Conservation (phyloP, 2,113 vertebrate genomes). For the Sceloporus undulatus region DNA sequence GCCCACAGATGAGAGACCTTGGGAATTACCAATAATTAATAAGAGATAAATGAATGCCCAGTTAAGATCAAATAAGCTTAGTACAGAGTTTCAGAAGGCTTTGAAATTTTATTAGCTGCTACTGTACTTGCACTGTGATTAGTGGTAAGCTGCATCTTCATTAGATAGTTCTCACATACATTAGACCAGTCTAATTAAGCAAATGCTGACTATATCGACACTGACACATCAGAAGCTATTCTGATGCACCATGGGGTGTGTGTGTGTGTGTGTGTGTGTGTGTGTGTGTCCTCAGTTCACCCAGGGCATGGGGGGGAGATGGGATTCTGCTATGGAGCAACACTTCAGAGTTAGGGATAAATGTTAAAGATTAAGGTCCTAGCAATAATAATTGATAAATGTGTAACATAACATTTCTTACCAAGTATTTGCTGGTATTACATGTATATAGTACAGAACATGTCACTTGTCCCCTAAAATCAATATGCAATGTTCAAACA, state of each 20-base stretch:
- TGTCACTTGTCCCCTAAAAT: background rate
- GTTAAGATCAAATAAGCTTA: conserved; percentile 32
- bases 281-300: background rate
- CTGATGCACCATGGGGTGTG: background rate
- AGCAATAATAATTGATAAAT: too few species aligned
- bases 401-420: background rate
- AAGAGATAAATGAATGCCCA: conserved; percentile 41
- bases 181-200: conserved; percentile 30
- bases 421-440: background rate
- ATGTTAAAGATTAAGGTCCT: background rate
- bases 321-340: background rate
- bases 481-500: background rate
- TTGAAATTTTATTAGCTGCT: conserved; percentile 42
- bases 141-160: conserved; percentile 10
- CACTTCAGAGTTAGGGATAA: background rate
- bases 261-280: background rate
- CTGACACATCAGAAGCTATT: background rate
- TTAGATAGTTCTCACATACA: conserved; percentile 41
- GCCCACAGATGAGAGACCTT: background rate
- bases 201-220: conserved; percentile 26
- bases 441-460: background rate
- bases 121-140: conserved; percentile 26
- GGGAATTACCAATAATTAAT: conserved; percentile 34
- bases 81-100: conserved; percentile 32
- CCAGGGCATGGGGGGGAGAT: background rate